A percentile compares a stretch with the other conserved stretches of the same genome.
Evolutionary conservation across 2,797 vertebrate species (phyloP).

Genomic region (Columba guinea): DNA sequence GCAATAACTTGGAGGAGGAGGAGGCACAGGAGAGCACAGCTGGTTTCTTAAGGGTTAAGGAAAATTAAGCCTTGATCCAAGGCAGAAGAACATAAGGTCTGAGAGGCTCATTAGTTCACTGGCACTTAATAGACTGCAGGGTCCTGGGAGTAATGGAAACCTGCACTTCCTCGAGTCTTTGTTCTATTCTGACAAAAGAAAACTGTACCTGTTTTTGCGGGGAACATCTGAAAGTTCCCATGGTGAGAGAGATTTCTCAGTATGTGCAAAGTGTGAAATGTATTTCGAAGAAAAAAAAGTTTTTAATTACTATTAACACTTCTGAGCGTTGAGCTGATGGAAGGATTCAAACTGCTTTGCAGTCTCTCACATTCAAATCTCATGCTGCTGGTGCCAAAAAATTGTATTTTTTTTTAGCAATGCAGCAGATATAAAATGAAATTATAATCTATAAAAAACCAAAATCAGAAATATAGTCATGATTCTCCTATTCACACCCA

Average conservation of each 20-base stretch:
- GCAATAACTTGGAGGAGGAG: neutral
- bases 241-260: slow-evolving; percentile 56
- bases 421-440: neutral
- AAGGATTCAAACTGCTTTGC: slow-evolving; percentile 25
- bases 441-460: neutral
- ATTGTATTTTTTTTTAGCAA: neutral
- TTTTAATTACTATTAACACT: slow-evolving; percentile 74
- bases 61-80: slow-evolving; percentile 33
- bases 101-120: slow-evolving; percentile 82
- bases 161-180: slow-evolving; percentile 77
- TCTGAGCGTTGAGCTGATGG: slow-evolving; percentile 60
- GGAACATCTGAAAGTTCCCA: slow-evolving; percentile 65
- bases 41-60: slow-evolving; percentile 53
- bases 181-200: slow-evolving; percentile 77
- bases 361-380: slow-evolving; percentile 1
- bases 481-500: neutral
- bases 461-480: neutral
- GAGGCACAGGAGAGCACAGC: neutral
- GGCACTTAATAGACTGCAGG: slow-evolving; percentile 66
- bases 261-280: slow-evolving; percentile 62
- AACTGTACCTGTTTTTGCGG: slow-evolving; percentile 74
- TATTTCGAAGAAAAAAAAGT: slow-evolving; percentile 44
- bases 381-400: slow-evolving; percentile 52
- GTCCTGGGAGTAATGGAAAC: slow-evolving; percentile 78
- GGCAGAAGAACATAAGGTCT: slow-evolving; percentile 81